Evolutionary conservation across 2,113 vertebrate genomes (phyloP), one percentile per base, ranked within the genome.

Genomic region (Antennarius striatus): DNA sequence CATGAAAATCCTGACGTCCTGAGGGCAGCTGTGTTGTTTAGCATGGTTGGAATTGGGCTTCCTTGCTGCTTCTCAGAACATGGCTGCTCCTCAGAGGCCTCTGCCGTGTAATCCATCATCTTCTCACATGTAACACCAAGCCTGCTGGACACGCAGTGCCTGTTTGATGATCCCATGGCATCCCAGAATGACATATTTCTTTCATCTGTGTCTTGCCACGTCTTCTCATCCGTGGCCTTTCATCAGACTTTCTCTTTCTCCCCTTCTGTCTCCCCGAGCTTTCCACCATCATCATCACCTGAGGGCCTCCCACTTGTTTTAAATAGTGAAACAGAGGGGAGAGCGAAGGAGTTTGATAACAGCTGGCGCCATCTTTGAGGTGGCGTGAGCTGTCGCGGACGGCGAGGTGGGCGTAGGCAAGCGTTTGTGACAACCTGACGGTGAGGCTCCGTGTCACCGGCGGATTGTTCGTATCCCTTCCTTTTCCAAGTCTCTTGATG

Each of bases 51-150:
- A 67, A 67, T 66, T 71, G 68, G 80, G 71, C 36, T 65, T 64
- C 30, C 47, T 62, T 42, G 63, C 51, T 76, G 81, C 22, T 22
- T 2, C 22, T 22, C 22, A 22, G 22, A 22, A 22, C 22, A 22
- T 22, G 22, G 22, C 10, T 56, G 62, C 16, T 63, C 79, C 74
- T 50, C 50, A n/a, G 64, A 85, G 65, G 84, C 82, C 11, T 42
- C 82, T 63, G 43, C 16, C 10, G 65, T 78, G 56, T 8, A 14
- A 77, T 75, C 63, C 82, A 58, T 74, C 85, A 75, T 78, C 71
- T 84, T 65, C 79, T 78, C 79, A 64, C 77, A 81, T 78, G 81
- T 82, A 80, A 71, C 55, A 83, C 78, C 56, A 72, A 63, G 81
- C 86, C 90, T 82, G 73, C 71, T 52, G 75, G 88, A 77, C 68